Base-by-base conservation (phyloP, 2,797 vertebrate genomes). In the Notoglanidium macrostoma region DNA sequence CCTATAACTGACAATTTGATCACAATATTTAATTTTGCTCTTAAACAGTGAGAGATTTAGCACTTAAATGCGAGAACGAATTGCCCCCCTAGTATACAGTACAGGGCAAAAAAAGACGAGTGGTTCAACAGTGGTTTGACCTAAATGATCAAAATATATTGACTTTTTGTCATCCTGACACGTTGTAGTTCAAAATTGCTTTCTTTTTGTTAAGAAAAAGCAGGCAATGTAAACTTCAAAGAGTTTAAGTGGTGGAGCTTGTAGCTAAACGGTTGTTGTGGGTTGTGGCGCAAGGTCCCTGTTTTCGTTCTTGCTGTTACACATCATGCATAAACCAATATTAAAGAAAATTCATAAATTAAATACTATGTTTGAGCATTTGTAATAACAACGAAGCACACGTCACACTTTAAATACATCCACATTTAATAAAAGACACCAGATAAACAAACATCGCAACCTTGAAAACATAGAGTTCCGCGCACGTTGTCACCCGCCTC, bases 401-500 rank as follows among this genome's bases (percentile, higher is more conserved):
- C 15, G 67, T 11, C 8, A 44, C 8, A 4, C 1, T 72, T 72
- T 23, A 11, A 44, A 44, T 3, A 23, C 2, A 1, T 72, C 19
- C 3, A 72, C 5, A 2, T 7, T 15, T 2, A 0, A 19, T 35
- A 32, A 8, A 35, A 8, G 67, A 32, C 10, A 32, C 12, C 9
- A 15, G 15, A 3, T 3, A 72, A 40, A 3, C 7, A 3, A 3
- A 10, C 0, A n/a, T 17, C 0, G 11, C 3, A 65, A 7, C 40
- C 40, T 4, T 40, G 40, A 40, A 40, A 3, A 40, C 3, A 40
- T 40, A 40, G 40, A 40, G 40, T 40, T 40, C 40, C 40, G 40
- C 0, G 3, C 40, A 40, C 0, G 1, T 40, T 40, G 40, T 4
- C 0, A 40, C 40, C 40, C 0, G 90, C 90, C 90, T 91, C 90